A percentile compares a stretch with the other conserved stretches of the same genome.
phyloP scores from a whole-genome alignment of 2,888 invertebrate genomes.

The Acholoe squamosa region DNA sequence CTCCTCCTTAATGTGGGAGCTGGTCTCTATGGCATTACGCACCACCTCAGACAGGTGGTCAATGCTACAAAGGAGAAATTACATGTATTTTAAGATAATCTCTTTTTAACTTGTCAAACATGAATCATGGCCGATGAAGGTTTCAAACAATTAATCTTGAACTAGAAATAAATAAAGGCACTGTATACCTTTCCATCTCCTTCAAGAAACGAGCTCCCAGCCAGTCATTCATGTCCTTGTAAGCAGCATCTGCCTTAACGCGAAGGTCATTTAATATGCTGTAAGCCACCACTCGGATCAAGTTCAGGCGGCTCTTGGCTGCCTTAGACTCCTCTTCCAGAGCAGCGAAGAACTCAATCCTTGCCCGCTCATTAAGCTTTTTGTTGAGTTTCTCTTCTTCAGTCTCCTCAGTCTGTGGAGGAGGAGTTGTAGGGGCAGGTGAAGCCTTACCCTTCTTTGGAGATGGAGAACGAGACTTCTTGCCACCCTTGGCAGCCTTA shows the following conservation, averaged over 20 bases:
- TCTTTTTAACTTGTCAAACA: no score
- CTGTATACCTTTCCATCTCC: slow-evolving; percentile 81
- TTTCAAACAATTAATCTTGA: no score
- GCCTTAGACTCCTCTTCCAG: slow-evolving; percentile 80
- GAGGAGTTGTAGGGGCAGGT: slow-evolving; percentile 68
- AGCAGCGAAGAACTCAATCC: slow-evolving; percentile 81
- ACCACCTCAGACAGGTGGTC: slow-evolving; percentile 81
- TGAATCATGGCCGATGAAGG: no score
- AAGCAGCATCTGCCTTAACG: slow-evolving; percentile 79
- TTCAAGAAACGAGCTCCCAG: slow-evolving; percentile 82
- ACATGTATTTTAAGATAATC: no score
- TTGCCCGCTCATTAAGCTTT: slow-evolving; percentile 77
- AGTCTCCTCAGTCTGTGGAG: slow-evolving; percentile 74
- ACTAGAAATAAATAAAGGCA: not conserved
- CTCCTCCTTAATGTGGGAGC: slow-evolving; percentile 78
- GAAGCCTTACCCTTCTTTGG: slow-evolving; percentile 81
- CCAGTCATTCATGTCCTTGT: slow-evolving; percentile 83
- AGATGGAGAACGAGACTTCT: slow-evolving; percentile 78
- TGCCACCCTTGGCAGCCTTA: slow-evolving; percentile 71
- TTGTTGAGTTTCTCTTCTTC: slow-evolving; percentile 81
- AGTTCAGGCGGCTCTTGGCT: slow-evolving; percentile 78
- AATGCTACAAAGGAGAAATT: slow-evolving; percentile 76
- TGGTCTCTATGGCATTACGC: slow-evolving; percentile 79
- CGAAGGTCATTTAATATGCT: slow-evolving; percentile 79
- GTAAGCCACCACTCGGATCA: slow-evolving; percentile 77